These are phyloP conservation scores for Myiopsitta monachus DNA, from an alignment of 2,113 vertebrate genomes.

Conservation along the genomic window DNA sequence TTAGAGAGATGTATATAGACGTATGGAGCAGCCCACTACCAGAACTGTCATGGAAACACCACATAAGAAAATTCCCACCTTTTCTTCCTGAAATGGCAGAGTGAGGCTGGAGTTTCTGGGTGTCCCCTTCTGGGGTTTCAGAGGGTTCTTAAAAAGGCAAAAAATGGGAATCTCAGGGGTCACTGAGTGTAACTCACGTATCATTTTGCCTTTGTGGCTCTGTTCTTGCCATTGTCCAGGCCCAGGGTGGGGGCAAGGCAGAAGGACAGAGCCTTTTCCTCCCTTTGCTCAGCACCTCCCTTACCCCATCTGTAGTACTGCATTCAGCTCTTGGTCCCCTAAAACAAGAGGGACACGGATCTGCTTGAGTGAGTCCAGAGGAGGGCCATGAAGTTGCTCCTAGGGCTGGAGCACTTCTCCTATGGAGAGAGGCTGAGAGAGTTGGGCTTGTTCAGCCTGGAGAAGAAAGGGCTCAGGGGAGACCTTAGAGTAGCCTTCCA, in stretches of 20 bases:
- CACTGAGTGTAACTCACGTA: background rate
- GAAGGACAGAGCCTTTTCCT: background rate
- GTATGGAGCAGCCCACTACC: background rate
- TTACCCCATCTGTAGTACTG: background rate
- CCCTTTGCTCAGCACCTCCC: background rate
- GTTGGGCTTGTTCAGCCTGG: background rate
- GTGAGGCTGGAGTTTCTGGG: background rate
- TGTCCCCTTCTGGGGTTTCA: background rate
- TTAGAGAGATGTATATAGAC: background rate
- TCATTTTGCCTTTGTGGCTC: background rate
- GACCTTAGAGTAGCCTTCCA: background rate
- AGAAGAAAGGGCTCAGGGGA: background rate
- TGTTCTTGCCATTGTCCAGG: background rate
- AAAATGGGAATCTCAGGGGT: background rate
- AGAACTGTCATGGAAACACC: background rate
- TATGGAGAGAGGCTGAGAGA: background rate
- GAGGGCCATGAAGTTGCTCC: background rate
- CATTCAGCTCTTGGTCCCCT: background rate
- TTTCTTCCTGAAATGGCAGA: background rate
- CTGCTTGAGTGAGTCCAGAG: background rate
- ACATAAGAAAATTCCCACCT: fast-evolving
- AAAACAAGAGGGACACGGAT: background rate
- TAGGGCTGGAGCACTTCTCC: background rate
- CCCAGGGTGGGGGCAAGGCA: fast-evolving
- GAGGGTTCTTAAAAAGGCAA: background rate